Evolutionary conservation across 2,797 vertebrate species (phyloP).

Genomic region (Enteromius radiatus): DNA sequence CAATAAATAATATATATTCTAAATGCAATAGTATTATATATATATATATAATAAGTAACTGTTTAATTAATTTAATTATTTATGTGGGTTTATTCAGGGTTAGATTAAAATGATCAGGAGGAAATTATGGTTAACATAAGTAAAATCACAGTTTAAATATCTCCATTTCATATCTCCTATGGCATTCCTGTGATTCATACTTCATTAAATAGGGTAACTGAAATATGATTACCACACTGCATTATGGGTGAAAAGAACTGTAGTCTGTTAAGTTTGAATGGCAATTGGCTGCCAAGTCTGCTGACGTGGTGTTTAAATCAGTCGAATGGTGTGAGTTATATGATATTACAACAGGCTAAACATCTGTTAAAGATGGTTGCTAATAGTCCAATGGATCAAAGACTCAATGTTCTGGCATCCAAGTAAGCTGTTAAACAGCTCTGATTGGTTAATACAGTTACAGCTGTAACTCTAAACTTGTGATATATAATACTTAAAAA

Average conservation of each 20-base stretch:
- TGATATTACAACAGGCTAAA: not conserved
- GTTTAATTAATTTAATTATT: no score
- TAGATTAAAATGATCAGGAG: not conserved
- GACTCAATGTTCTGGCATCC: not conserved
- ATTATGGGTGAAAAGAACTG: not conserved
- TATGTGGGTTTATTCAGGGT: not conserved
- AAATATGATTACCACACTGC: not conserved
- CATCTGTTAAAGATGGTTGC: not conserved
- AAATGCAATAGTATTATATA: not conserved
- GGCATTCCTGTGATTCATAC: not conserved
- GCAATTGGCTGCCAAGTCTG: not conserved
- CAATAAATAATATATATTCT: not conserved
- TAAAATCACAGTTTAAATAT: not conserved
- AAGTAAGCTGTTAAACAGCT: not conserved
- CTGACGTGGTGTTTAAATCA: not conserved
- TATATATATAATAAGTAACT: not conserved
- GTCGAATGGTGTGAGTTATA: not conserved
- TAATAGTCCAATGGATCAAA: slow-evolving; percentile 6
- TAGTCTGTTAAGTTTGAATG: not conserved
- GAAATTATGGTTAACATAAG: not conserved
- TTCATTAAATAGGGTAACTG: not conserved
- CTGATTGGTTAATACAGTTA: slow-evolving; percentile 24
- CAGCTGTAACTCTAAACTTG: slow-evolving; percentile 14
- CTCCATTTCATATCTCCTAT: not conserved
- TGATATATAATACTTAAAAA: not conserved